Conservation (phyloP, 2,888 invertebrate genomes). For the Syrphus vitripennis region DNA sequence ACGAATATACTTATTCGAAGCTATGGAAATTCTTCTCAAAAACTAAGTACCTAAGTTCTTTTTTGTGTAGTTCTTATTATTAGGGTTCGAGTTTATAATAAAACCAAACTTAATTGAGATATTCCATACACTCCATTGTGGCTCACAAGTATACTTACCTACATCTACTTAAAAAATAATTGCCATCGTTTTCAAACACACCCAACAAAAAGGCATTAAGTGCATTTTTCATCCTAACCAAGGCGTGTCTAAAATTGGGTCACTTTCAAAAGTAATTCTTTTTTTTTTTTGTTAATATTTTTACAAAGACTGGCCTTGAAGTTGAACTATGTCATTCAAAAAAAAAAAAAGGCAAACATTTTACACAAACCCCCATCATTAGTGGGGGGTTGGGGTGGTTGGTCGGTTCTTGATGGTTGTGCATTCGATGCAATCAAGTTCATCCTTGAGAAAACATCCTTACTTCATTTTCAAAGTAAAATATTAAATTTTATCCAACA, state of each 20-base stretch:
- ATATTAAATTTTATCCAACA: not conserved
- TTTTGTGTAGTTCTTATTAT: no score
- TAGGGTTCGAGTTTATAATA: not conserved
- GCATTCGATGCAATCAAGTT: not conserved
- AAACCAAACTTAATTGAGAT: not conserved
- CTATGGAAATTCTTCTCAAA: no score
- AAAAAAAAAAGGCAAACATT: not conserved
- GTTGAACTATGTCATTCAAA: not conserved
- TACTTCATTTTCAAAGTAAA: constrained; percentile 8
- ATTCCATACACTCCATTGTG: not conserved
- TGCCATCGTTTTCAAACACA: not conserved
- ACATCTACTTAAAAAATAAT: not conserved
- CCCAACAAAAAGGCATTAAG: not conserved
- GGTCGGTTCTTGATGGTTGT: not conserved
- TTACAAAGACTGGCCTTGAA: not conserved
- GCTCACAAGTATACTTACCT: not conserved
- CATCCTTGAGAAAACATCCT: not conserved
- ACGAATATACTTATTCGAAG: no score
- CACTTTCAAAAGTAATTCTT: not conserved
- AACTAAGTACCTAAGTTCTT: no score
- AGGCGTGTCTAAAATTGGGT: constrained; percentile 9
- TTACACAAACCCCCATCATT: not conserved
- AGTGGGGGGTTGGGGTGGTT: not conserved
- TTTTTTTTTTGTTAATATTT: not conserved
- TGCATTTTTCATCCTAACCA: not conserved